phyloP scores from a whole-genome alignment of 2,888 invertebrate genomes.

The Sphaerophoria taeniata region DNA sequence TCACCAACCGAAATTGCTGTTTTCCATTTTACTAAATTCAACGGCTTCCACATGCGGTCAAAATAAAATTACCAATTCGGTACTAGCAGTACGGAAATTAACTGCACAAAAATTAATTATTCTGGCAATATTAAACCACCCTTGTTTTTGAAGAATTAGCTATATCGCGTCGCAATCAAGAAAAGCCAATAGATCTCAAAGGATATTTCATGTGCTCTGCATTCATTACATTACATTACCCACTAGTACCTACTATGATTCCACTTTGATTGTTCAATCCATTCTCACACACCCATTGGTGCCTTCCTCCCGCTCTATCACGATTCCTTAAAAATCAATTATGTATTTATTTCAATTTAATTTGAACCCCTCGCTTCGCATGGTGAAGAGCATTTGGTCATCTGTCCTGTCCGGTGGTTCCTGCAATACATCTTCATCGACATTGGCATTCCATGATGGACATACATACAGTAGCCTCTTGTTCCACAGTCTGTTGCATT shows the following conservation, averaged over 20 bases:
- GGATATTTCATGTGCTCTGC: slow-evolving; percentile 56
- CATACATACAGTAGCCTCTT: background rate
- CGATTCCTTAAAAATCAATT: background rate
- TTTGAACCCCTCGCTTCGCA: slow-evolving; percentile 34
- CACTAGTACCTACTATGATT: slow-evolving; percentile 49
- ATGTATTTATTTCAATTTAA: slow-evolving; percentile 71
- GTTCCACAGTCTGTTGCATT: slow-evolving; percentile 29
- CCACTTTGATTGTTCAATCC: slow-evolving; percentile 21
- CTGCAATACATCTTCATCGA: background rate
- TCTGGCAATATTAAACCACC: no score
- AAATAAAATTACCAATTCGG: no score
- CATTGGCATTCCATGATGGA: background rate
- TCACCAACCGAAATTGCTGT: no score
- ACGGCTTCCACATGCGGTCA: no score
- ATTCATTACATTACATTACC: slow-evolving; percentile 62
- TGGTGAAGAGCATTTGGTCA: slow-evolving; percentile 8
- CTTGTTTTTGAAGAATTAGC: no score
- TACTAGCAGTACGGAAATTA: no score
- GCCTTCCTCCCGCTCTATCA: background rate
- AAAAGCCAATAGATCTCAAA: slow-evolving; percentile 41
- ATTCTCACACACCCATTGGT: slow-evolving; percentile 13
- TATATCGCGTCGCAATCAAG: slow-evolving; percentile 15
- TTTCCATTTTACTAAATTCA: no score
- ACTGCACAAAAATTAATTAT: no score
- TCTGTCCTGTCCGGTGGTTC: background rate